Evolutionary conservation across 2,797 vertebrate species (phyloP).

Genomic region (Masticophis lateralis): DNA sequence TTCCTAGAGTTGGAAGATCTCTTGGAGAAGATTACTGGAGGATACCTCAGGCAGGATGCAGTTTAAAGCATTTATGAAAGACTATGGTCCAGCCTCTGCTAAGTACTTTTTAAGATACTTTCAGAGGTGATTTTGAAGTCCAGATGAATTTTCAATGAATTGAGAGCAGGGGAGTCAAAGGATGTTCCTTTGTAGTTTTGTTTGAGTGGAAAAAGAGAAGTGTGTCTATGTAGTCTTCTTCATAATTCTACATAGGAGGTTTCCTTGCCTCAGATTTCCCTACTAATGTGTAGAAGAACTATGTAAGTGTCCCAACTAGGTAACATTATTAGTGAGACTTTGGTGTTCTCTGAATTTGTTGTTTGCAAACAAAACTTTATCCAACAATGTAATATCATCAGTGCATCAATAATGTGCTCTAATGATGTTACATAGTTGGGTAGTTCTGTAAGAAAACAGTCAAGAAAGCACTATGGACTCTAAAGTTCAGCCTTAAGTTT

Average conservation of each 20-base stretch:
- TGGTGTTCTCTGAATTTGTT: too few species aligned
- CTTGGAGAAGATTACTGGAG: not conserved
- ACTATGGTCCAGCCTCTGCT: not conserved
- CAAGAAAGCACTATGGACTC: too few species aligned
- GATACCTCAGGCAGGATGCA: not conserved
- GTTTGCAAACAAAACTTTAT: not conserved
- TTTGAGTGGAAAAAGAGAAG: not conserved
- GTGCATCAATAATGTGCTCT: too few species aligned
- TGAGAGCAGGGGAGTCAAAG: not conserved
- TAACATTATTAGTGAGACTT: too few species aligned
- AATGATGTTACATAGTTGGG: too few species aligned
- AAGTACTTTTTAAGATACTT: not conserved
- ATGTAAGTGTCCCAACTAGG: too few species aligned
- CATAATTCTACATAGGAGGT: not conserved
- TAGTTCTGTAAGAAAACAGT: too few species aligned
- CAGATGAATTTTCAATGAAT: not conserved
- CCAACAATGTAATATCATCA: too few species aligned
- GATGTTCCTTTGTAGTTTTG: not conserved
- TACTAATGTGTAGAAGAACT: not conserved
- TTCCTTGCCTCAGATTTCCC: not conserved
- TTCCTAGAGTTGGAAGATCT: not conserved
- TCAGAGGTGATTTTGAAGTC: slow-evolving; percentile 22
- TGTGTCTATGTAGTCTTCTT: not conserved
- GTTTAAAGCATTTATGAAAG: not conserved
- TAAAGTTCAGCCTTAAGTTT: too few species aligned